Conservation (phyloP, 2,888 invertebrate species). For the Ecdyonurus torrentis region DNA sequence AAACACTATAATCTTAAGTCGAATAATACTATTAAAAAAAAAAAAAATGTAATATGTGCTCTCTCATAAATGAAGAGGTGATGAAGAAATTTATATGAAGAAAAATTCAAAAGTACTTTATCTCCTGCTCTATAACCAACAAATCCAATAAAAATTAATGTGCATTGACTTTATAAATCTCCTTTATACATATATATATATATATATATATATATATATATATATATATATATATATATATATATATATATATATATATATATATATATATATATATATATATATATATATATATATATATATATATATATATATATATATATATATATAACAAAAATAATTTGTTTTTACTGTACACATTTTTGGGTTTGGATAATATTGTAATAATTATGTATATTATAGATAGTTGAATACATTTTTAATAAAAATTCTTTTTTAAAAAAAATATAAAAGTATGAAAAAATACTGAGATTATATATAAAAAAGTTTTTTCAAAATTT, state of each 20-base stretch:
- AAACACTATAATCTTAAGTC: no score
- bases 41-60: background rate
- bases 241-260: conserved; percentile 2
- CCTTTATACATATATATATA: no score
- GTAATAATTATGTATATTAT: background rate
- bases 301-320: conserved; percentile 1
- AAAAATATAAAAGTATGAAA: background rate
- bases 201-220: conserved; percentile 2
- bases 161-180: background rate
- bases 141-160: background rate
- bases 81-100: background rate
- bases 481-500: background rate
- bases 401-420: background rate
- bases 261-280: conserved; percentile 1
- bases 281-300: conserved; percentile 2
- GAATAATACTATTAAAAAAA: background rate
- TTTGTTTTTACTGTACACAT: background rate
- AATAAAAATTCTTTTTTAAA: background rate
- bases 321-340: conserved; percentile 1
- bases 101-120: background rate
- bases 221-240: conserved; percentile 3
- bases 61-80: background rate
- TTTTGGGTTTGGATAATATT: background rate
- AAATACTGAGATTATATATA: no score
- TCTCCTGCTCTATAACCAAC: background rate